phyloP scores from a whole-genome alignment of 92 coral and sea anemone species.

The Actinostola sp. region DNA sequence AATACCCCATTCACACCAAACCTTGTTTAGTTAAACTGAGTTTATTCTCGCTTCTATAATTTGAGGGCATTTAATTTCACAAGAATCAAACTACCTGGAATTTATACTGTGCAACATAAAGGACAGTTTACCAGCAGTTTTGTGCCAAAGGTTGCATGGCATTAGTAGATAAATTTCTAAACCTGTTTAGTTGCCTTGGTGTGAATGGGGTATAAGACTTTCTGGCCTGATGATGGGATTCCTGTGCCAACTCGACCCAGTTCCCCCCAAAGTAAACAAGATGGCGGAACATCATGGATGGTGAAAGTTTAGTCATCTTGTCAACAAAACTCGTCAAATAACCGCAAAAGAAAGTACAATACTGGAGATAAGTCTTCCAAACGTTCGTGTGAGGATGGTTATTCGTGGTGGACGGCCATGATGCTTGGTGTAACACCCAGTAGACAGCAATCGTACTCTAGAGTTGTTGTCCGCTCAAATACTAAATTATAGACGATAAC shows the following conservation, averaged over 20 bases:
- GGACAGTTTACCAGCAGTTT: no score
- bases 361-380: conserved; percentile 38
- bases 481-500: background rate
- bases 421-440: conserved; percentile 63
- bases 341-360: conserved; percentile 74
- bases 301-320: background rate
- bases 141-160: no score
- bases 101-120: no score
- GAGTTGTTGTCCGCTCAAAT: conserved; percentile 24
- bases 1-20: no score
- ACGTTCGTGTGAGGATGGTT: conserved; percentile 70
- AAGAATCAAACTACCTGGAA: no score
- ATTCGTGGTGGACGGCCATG: conserved; percentile 89
- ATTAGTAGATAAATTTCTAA: no score
- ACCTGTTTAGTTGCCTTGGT: background rate
- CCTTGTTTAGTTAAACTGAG: no score
- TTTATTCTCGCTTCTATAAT: no score
- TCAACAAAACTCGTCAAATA: background rate
- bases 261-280: background rate
- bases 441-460: conserved; percentile 5
- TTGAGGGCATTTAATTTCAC: no score
- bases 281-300: conserved; percentile 29
- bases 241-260: conserved; percentile 19
- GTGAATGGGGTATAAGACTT: background rate
- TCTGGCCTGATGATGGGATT: background rate